Evolutionary conservation across 2,888 invertebrate species (phyloP).

Genomic region (Germaria angustata): DNA sequence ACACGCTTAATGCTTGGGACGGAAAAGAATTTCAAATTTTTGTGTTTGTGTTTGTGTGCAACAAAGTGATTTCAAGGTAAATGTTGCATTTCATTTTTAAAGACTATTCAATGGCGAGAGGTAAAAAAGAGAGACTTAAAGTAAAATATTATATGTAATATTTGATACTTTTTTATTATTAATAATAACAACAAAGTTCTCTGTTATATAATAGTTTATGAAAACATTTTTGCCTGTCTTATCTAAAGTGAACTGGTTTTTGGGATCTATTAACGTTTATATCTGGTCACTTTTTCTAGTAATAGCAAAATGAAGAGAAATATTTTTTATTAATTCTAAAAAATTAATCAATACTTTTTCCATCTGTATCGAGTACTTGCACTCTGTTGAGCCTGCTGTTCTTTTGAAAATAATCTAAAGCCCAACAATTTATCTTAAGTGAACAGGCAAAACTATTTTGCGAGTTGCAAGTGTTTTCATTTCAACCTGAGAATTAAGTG

Average conservation of each 20-base stretch:
- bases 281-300: background rate
- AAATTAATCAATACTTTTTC: conserved; percentile 57
- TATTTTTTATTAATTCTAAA: background rate
- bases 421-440: conserved; percentile 14
- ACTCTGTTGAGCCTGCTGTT: background rate
- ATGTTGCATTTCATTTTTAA: conserved; percentile 53
- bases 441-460: background rate
- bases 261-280: background rate
- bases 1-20: background rate
- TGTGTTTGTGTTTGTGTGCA: background rate
- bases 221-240: conserved; percentile 2
- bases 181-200: conserved; percentile 34
- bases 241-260: conserved; percentile 19
- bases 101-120: too few species aligned
- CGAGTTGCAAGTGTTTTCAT: background rate
- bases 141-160: background rate
- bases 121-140: background rate
- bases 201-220: conserved; percentile 27
- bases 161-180: too few species aligned
- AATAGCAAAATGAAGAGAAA: background rate
- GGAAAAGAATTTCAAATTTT: background rate
- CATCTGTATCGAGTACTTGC: conserved; percentile 27
- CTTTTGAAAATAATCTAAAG: background rate
- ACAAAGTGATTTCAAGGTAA: conserved; percentile 40
- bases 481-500: conserved; percentile 32